Base-by-base conservation (phyloP, 2,888 invertebrate species). In the Andrena bicolor region DNA sequence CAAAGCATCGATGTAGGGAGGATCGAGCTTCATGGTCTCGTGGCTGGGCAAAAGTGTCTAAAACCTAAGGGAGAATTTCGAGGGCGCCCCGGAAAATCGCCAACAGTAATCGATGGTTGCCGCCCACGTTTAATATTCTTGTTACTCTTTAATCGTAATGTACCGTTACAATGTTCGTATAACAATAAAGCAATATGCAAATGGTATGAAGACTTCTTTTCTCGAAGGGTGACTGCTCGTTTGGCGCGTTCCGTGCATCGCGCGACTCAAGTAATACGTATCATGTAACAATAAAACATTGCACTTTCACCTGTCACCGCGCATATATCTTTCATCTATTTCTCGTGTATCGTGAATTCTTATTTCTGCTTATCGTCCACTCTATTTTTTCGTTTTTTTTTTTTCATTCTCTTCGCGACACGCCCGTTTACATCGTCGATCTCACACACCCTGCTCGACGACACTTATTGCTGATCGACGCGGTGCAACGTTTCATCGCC, bases 121-220 rank as follows among this genome's bases (percentile, higher is more conserved):
- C 77, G 53, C 30, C 75, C 80, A 76, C 71, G 56, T 79, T 41
- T 69, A 69, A 75, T 78, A 63, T 80, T 66, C 56, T 76, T 60
- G 70, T 73, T 76, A 66, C 53, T 63, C 66, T 56, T 84, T 79
- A 83, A 84, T 82, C 82, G 82, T 84, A 85, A 85, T 88, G 84
- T 88, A 86, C 79, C 79, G 80, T 89, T 88, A 87, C 82, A 86
- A 87, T 88, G 85, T 87, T 87, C 69, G 76, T 88, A 85, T 86
- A 91, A 91, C 91, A 88, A 90, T 87, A 85, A 90, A 90, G 88
- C 89, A 90, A 90, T 90, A 89, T 87, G 88, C 88, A 89, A 91
- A 88, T 89, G 76, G 85, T 90, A 87, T 74, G 89, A 85, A 90
- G 88, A 90, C 84, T 80, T 88, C 61, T 63, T 76, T 75, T 41